These are phyloP conservation scores for Umimayanthus chanpuru DNA, from an alignment of 92 coral and sea anemone species.

Conservation along the genomic window DNA sequence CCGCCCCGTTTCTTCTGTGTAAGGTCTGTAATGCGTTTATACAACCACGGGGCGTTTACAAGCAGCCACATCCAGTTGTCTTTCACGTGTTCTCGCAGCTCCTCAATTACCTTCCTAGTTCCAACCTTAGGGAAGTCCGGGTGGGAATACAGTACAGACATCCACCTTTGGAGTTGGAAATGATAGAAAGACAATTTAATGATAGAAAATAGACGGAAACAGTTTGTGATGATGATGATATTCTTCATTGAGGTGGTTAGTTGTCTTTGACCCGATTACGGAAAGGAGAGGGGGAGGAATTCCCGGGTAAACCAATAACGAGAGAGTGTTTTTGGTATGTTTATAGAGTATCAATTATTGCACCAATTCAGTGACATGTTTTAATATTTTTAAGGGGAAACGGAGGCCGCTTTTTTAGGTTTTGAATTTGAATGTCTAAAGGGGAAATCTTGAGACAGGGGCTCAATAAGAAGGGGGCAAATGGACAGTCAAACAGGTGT, in stretches of 20 bases:
- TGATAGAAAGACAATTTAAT: neutral
- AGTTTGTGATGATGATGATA: too few relatives aligned
- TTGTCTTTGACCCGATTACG: too few relatives aligned
- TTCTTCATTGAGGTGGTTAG: too few relatives aligned
- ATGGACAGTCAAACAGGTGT: neutral
- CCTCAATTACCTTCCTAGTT: neutral
- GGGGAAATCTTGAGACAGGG: too few relatives aligned
- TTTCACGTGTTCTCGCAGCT: conserved; percentile 18
- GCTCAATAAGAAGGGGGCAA: neutral
- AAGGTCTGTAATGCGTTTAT: conserved; percentile 29
- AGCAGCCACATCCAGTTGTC: conserved; percentile 43
- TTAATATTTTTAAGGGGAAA: too few relatives aligned
- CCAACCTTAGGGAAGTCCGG: conserved; percentile 31
- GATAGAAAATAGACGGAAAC: too few relatives aligned
- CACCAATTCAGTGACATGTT: too few relatives aligned
- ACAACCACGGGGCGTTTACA: conserved; percentile 12
- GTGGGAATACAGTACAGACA: conserved; percentile 44
- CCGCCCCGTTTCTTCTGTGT: conserved; percentile 28
- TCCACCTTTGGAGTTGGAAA: conserved; percentile 25
- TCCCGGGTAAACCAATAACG: neutral
- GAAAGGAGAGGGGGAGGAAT: neutral
- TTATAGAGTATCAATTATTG: too few relatives aligned
- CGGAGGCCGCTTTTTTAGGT: too few relatives aligned
- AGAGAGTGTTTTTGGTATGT: too few relatives aligned
- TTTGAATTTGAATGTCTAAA: too few relatives aligned